phyloP scores from a whole-genome alignment of 2,113 vertebrate genomes.

The Campylomormyrus numenius region DNA sequence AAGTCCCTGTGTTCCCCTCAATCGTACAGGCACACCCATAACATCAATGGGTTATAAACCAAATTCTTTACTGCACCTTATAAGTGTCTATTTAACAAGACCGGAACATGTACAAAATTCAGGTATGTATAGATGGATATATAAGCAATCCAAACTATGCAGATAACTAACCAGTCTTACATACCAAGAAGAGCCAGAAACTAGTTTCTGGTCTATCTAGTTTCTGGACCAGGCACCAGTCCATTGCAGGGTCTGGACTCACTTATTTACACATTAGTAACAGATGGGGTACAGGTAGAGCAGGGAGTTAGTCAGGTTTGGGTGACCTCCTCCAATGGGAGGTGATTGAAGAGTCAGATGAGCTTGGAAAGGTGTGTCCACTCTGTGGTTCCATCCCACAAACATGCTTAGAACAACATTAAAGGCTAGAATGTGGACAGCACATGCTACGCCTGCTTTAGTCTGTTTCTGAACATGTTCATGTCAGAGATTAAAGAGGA shows the following conservation, averaged over 20 bases:
- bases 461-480: background rate
- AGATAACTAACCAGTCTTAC: background rate
- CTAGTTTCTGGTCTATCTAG: too few relatives aligned
- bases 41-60: background rate
- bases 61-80: background rate
- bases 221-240: background rate
- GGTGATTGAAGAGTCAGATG: background rate
- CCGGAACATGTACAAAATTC: background rate
- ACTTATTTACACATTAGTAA: background rate
- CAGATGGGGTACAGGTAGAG: background rate
- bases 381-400: background rate
- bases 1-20: background rate
- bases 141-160: background rate
- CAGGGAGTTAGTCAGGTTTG: background rate
- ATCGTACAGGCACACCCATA: background rate
- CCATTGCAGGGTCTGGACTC: too few relatives aligned
- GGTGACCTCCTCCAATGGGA: background rate
- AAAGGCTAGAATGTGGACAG: background rate
- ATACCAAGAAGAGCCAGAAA: background rate
- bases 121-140: background rate
- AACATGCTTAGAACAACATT: background rate
- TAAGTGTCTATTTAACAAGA: background rate
- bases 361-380: background rate
- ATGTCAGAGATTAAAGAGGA: background rate
- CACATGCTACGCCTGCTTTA: background rate